Evolutionary conservation across 2,113 vertebrate species (phyloP).

Genomic region (Seriola aureovittata): DNA sequence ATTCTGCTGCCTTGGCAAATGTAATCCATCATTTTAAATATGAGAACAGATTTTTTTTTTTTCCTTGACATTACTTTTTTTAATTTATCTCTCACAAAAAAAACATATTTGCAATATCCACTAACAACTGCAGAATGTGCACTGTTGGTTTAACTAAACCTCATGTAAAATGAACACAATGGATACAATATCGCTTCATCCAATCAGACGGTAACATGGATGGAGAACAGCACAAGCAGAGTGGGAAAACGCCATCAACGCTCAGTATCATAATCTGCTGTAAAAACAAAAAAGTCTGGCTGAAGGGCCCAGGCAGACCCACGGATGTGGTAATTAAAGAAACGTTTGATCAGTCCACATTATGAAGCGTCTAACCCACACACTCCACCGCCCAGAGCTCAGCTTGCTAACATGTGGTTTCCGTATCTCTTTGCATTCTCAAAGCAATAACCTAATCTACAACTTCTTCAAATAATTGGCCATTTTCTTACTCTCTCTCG

Average conservation of each 20-base stretch:
- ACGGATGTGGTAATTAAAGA: slow-evolving; percentile 48
- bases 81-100: not conserved
- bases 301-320: not conserved
- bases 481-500: slow-evolving; percentile 22
- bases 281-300: slow-evolving; percentile 7
- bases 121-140: not conserved
- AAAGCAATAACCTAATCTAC: slow-evolving; percentile 33
- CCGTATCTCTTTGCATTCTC: slow-evolving; percentile 34
- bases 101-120: not conserved
- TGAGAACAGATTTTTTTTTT: not conserved
- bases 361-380: slow-evolving; percentile 48
- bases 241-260: slow-evolving; percentile 30
- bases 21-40: slow-evolving; percentile 41
- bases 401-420: slow-evolving; percentile 8
- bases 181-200: not conserved
- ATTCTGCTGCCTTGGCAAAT: slow-evolving; percentile 31
- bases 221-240: not conserved
- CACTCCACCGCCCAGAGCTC: slow-evolving; percentile 43
- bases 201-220: not conserved
- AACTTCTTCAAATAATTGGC: slow-evolving; percentile 39
- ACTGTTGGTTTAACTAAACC: not conserved
- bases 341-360: slow-evolving; percentile 42
- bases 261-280: slow-evolving; percentile 17
- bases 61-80: not conserved
- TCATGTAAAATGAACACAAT: not conserved